Evolutionary conservation across 2,113 vertebrate genomes (phyloP).

Genomic region (Xerus inauris): DNA sequence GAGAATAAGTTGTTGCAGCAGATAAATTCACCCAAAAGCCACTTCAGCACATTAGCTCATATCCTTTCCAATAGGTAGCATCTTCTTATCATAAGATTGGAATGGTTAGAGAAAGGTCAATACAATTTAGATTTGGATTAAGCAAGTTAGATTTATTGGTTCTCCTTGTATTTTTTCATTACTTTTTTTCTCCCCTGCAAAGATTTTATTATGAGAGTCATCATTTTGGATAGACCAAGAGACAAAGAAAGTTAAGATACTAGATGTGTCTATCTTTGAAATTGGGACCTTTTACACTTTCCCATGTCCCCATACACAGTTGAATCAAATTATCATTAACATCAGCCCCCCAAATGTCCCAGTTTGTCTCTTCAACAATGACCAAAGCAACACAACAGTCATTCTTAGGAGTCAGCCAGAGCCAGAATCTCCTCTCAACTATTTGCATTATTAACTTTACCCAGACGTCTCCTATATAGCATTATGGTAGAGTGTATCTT

Average conservation of each 20-base stretch:
- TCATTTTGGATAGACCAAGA: slow-evolving; percentile 32
- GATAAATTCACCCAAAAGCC: slow-evolving; percentile 56
- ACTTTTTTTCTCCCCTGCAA: background rate
- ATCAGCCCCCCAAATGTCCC: background rate
- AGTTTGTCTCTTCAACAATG: background rate
- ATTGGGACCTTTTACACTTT: background rate
- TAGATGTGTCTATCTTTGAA: background rate
- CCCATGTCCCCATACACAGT: background rate
- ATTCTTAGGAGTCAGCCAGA: background rate
- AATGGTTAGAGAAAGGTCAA: slow-evolving; percentile 9
- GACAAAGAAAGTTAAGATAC: slow-evolving; percentile 21
- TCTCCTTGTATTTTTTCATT: slow-evolving; percentile 24
- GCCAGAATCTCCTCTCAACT: background rate
- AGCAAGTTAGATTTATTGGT: slow-evolving; percentile 36
- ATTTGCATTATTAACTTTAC: background rate
- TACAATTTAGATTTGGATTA: slow-evolving; percentile 1
- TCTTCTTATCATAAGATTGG: slow-evolving; percentile 5
- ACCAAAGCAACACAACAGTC: background rate
- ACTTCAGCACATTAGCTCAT: slow-evolving; percentile 51
- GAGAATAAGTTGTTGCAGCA: slow-evolving; percentile 62
- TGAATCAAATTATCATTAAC: background rate
- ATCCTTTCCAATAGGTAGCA: slow-evolving; percentile 16
- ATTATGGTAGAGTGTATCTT: background rate
- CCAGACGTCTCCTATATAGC: background rate
- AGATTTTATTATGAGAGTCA: slow-evolving; percentile 35